These are phyloP conservation scores for Hypotaenidia philippensis DNA, from an alignment of 2,797 vertebrate genomes.

Conservation along the genomic window DNA sequence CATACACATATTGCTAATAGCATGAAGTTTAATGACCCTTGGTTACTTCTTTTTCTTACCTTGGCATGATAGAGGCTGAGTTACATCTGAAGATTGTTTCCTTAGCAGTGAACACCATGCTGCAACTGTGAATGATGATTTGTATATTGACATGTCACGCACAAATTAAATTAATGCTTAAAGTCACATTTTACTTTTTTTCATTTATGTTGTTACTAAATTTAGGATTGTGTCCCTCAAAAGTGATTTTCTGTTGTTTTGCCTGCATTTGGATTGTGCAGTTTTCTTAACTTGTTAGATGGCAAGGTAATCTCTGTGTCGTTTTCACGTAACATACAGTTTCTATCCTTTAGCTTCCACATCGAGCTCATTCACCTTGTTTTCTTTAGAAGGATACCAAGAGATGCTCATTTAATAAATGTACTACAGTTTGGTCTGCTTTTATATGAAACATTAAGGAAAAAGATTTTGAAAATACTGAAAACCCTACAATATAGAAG, in stretches of 20 bases:
- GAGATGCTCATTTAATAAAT: neutral
- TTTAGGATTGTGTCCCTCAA: neutral
- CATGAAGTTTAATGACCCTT: neutral
- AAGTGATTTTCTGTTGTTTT: neutral
- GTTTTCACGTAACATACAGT: neutral
- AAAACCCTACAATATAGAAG: neutral
- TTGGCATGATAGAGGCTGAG: neutral
- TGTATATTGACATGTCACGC: neutral
- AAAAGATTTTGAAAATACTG: neutral
- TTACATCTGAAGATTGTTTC: neutral
- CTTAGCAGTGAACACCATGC: neutral
- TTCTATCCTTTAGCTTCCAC: neutral
- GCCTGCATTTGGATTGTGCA: neutral
- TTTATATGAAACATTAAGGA: neutral
- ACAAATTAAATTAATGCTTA: neutral
- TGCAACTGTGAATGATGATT: neutral
- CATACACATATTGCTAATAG: neutral
- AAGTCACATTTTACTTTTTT: neutral
- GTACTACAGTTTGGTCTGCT: neutral
- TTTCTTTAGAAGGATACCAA: neutral
- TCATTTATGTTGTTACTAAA: neutral
- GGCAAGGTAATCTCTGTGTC: neutral
- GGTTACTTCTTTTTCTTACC: neutral
- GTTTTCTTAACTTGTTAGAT: neutral
- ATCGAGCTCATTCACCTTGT: neutral